Base-by-base conservation (phyloP, 2,888 invertebrate genomes). In the Perizoma affinitatum region DNA sequence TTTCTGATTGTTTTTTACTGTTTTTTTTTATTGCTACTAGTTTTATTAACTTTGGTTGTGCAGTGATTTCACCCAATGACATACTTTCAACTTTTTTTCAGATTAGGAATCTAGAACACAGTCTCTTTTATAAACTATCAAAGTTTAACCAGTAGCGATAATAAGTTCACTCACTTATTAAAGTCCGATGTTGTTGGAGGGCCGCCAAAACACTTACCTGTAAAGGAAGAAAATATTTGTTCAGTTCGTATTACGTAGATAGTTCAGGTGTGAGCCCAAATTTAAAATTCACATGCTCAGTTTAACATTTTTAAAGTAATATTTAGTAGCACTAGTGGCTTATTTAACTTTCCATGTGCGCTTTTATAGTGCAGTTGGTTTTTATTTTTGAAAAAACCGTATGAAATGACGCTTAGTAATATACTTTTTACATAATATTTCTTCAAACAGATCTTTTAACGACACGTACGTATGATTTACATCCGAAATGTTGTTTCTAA, bases 121-220 rank as follows among this genome's bases (percentile, higher is more conserved):
- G 33, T 42, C 38, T 52, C 41, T 38, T 55, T 58, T 56, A 50
- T 49, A 51, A 43, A 6, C 3, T 22, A 22, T 22, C 51, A 54
- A 58, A 58, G 45, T 61, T 64, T 34, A 62, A 55, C 54, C 62
- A 61, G 62, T 66, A 69, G 66, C 66, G 67, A 64, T 71, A 73
- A 71, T 71, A 76, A 79, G 72, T 70, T 72, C 67, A 75, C 76
- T 75, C 70, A 79, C 75, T 78, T 78, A 78, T 77, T 76, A 75
- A 74, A 69, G 68, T 62, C 58, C 46, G 67, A 63, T 67, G 70
- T 54, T 53, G 58, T 62, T 75, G 75, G 75, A 65, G 49, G 22
- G 10, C 5, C 35, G 75, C 74, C 77, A 77, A 67, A 67, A 62
- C 66, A 61, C 65, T 66, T 71, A 76, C 76, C 75, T 76, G 76